Evolutionary conservation across 2,113 vertebrate genomes (phyloP), one percentile per base, ranked within the genome.

Genomic region (Strix uralensis): DNA sequence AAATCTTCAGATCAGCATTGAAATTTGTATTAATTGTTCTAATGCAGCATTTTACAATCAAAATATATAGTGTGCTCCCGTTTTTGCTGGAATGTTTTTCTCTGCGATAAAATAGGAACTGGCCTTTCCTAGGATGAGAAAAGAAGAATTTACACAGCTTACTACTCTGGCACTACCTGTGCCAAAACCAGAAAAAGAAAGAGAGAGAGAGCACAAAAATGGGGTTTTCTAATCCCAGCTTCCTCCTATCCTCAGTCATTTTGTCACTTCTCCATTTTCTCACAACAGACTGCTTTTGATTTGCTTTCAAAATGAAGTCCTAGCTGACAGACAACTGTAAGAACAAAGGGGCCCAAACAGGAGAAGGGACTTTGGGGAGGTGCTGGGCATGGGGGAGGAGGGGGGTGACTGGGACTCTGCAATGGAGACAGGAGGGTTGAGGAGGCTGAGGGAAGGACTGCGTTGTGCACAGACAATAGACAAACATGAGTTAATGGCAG

Each of bases 1-100:
- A 92, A 96, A 83, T 77, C 88, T 88, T 90, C 75, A 25, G 81
- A 93, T 71, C 5, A 2, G 82, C 58, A 38, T 32, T 92, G 47
- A 88, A 90, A 93, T 95, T 83, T 80, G 42, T 92, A 90, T 7
- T 84, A 94, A 91, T 93, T 93, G 58, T 55, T 81, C 90, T 88
- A 93, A 92, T 55, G 85, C 71, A 77, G 88, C 46, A 47, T 86
- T 93, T 95, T 86, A 73, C 85, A 73, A 55, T 83, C 46, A 83
- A 88, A 95, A 90, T 88, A 88, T 63, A 86, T 51, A 90, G 51
- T 5, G 8, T 4, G n/a, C 21, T 73, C 67, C 79, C 47, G 22
- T 80, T 93, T 94, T 65, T 85, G 51, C 66, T 44, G 54, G 46
- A 88, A 74, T 62, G 79, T 70, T 96, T 83, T 96, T 74, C 85